phyloP scores from a whole-genome alignment of 2,113 vertebrate genomes.

The Empidonax traillii region DNA sequence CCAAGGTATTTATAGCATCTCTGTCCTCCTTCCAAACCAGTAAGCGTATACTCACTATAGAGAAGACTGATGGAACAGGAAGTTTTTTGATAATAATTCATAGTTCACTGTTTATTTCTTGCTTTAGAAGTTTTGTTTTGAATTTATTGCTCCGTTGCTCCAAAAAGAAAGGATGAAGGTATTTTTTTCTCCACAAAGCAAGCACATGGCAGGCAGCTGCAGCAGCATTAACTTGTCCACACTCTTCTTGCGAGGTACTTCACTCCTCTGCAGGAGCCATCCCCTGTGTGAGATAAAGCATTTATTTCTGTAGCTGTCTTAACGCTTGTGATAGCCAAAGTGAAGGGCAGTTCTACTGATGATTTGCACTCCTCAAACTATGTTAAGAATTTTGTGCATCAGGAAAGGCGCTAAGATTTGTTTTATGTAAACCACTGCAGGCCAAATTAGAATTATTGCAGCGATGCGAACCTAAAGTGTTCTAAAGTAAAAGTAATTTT shows the following conservation, averaged over 20 bases:
- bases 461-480: background rate
- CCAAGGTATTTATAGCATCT: background rate
- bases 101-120: background rate
- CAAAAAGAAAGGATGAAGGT: background rate
- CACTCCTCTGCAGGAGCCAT: background rate
- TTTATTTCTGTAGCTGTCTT: background rate
- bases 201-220: background rate
- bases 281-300: background rate
- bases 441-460: background rate
- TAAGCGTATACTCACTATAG: background rate
- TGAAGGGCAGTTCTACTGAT: background rate
- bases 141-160: background rate
- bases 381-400: background rate
- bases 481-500: background rate
- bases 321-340: background rate
- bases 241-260: background rate
- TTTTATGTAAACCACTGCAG: background rate
- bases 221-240: background rate
- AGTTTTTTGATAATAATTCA: background rate
- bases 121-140: background rate
- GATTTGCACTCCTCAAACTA: background rate
- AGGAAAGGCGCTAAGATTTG: background rate
- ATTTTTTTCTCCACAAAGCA: rapidly evolving
- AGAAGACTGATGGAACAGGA: background rate
- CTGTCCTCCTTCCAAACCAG: background rate